Evolutionary conservation across 2,888 invertebrate genomes (phyloP), one percentile per base, ranked within the genome.

Genomic region (Trachelus iudaicus): DNA sequence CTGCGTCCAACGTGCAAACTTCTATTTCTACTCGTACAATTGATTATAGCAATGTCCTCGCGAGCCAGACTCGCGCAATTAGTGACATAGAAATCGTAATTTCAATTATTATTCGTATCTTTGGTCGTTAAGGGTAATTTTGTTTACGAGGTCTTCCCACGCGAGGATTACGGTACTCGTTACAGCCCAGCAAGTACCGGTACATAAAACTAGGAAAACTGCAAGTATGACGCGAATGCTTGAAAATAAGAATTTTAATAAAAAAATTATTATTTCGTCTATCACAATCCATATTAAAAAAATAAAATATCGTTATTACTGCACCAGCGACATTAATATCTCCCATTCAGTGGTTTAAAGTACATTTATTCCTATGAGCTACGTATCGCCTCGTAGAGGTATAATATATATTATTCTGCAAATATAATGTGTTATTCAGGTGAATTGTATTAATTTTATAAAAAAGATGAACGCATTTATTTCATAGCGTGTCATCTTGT

Each of bases 31-130:
- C 56, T 23, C 56, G 23, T 23, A 9, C 56, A 15, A 56, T 56
- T 56, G 56, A 56, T 56, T 9, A 23, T 1, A 23, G 23, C 23
- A 23, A 23, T 23, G 56, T 56, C 56, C 56, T 56, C 23, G 56
- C 23, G 56, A 23, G 0, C 9, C 9, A 23, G 2, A 56, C 9
- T 73, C 69, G 81, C 80, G 79, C 81, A 86, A 56, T 56, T 56
- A 84, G 77, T 79, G 83, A 80, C 81, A 83, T 76, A 87, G 83
- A 85, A 84, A 85, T 82, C 77, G 80, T 83, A 81, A 82, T 87
- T 82, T 73, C 13, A 23, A 31, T 34, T 31, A 73, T 78, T 73
- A 34, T 56, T 75, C 69, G 77, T 31, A 30, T 76, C 77, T 69
- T 81, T 73, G 76, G 75, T 75, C 75, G 35, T 73, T n/a, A 56